These are phyloP conservation scores for Mactromeris polynyma DNA, from an alignment of 2,888 invertebrate species.

Conservation along the genomic window DNA sequence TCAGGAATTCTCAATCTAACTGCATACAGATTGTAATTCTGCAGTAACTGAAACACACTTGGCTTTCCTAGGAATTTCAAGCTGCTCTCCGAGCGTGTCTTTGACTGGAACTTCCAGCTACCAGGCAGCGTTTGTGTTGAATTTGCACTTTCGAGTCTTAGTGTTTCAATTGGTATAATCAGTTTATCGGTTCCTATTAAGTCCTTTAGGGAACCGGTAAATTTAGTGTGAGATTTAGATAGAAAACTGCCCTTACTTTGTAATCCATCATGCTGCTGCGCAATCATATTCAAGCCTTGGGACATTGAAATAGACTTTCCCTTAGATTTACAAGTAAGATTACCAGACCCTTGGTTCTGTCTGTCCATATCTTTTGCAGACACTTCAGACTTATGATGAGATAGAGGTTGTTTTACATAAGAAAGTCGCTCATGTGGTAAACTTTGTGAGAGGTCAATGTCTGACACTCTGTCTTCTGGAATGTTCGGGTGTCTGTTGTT, in stretches of 20 bases:
- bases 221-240: constrained; percentile 63
- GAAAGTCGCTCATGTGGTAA: constrained; percentile 6
- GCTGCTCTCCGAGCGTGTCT: constrained; percentile 56
- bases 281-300: constrained; percentile 64
- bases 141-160: constrained; percentile 57
- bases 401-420: constrained; percentile 29
- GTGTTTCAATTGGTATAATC: constrained; percentile 69
- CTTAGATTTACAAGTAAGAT: constrained; percentile 44
- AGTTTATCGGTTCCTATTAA: constrained; percentile 60
- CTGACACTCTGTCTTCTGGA: constrained; percentile 32
- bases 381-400: constrained; percentile 59
- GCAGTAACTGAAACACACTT: constrained; percentile 79
- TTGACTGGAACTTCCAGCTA: constrained; percentile 61
- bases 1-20: constrained; percentile 71
- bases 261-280: neutral
- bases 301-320: constrained; percentile 70
- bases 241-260: constrained; percentile 45
- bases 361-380: constrained; percentile 41
- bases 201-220: constrained; percentile 67
- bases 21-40: constrained; percentile 76
- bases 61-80: constrained; percentile 68
- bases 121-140: constrained; percentile 54
- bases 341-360: constrained; percentile 20
- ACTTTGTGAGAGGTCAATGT: constrained; percentile 25
- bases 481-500: constrained; percentile 44